Conservation (phyloP, 2,797 vertebrate species). For the Synanceia verrucosa region DNA sequence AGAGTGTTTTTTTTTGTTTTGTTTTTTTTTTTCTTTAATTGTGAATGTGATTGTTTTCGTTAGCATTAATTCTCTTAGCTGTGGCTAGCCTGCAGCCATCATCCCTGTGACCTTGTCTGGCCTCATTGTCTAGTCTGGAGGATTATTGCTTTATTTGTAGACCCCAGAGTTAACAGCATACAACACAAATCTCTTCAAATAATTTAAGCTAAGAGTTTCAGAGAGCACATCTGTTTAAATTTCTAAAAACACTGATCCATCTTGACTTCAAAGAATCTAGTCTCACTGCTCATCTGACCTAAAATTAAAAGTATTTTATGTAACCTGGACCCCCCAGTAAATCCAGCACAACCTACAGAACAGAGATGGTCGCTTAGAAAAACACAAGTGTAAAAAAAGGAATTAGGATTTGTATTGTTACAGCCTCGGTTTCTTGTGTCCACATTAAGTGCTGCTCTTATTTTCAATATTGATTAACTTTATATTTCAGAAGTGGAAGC, state of each 20-base stretch:
- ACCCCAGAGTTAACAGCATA: neutral
- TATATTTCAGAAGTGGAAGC: neutral
- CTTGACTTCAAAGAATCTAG: neutral
- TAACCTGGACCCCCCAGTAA: neutral
- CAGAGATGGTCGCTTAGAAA: neutral
- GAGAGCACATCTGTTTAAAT: constrained; percentile 2
- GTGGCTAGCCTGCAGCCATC: constrained; percentile 10
- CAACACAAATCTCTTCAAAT: constrained; percentile 13
- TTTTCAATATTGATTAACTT: neutral
- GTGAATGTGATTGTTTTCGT: constrained; percentile 40
- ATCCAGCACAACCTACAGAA: neutral
- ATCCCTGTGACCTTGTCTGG: constrained; percentile 42
- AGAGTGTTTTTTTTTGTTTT: constrained; percentile 16
- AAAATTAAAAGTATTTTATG: neutral
- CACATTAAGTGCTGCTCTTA: neutral
- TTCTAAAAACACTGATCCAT: neutral
- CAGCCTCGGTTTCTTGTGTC: neutral
- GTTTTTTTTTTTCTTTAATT: constrained; percentile 34
- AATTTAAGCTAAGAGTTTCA: neutral
- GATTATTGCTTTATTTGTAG: constrained; percentile 52
- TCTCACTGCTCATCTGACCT: neutral
- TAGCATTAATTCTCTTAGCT: constrained; percentile 29
- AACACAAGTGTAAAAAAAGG: neutral
- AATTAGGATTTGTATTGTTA: neutral
- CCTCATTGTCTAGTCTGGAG: constrained; percentile 47